phyloP scores from a whole-genome alignment of 35 echinoderm and acorn worm species.

The Ophiothrix spiculata region DNA sequence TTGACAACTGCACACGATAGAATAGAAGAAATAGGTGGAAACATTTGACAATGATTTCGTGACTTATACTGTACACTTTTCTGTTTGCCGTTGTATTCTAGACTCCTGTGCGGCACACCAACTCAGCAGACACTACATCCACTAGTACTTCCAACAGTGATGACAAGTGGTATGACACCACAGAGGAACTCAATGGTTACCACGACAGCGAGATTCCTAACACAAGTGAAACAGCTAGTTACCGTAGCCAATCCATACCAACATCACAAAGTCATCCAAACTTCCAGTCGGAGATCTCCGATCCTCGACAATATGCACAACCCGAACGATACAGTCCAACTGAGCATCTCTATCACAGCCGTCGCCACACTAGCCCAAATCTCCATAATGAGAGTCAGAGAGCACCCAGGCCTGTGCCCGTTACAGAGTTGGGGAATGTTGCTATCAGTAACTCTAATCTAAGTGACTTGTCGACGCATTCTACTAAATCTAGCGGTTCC shows the following conservation, averaged over 20 bases:
- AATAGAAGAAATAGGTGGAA: no score
- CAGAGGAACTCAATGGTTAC: constrained; percentile 73
- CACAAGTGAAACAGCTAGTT: constrained; percentile 47
- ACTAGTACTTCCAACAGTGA: constrained; percentile 69
- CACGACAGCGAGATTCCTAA: constrained; percentile 65
- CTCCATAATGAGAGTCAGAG: not conserved
- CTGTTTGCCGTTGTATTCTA: no score
- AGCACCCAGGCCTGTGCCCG: constrained; percentile 12
- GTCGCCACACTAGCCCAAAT: not conserved
- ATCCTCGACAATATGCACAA: constrained; percentile 48
- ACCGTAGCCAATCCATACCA: constrained; percentile 25
- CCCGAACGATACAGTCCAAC: constrained; percentile 85
- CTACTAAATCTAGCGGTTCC: constrained; percentile 69
- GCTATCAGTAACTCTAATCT: constrained; percentile 68
- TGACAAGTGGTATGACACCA: constrained; percentile 91
- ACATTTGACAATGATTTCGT: no score
- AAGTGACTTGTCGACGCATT: constrained; percentile 70
- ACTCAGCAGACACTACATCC: constrained; percentile 62
- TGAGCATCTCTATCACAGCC: constrained; percentile 53
- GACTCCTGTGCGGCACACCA: constrained; percentile 60
- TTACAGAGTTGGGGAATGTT: constrained; percentile 19
- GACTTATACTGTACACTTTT: no score
- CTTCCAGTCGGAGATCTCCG: constrained; percentile 6
- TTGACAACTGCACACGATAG: no score
- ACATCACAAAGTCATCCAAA: constrained; percentile 9